Evolutionary conservation across 2,888 invertebrate species (phyloP), one percentile per base, ranked within the genome.

Genomic region (Melanchra persicariae): DNA sequence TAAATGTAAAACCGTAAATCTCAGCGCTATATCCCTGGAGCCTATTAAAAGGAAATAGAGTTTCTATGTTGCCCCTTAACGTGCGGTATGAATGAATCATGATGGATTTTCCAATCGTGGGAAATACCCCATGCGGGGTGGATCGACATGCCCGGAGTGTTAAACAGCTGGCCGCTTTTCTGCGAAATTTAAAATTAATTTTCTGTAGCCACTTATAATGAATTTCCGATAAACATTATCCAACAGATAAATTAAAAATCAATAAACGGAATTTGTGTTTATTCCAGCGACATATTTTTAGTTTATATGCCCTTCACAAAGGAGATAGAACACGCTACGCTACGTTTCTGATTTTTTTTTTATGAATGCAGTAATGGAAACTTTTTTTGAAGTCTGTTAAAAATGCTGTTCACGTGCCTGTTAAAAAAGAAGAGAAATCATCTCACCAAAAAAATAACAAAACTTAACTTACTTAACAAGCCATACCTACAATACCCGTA

Each of bases 21-120:
- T 51, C 19, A 34, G 26, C 49, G 0, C 9, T 54, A 34, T 24
- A 34, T 30, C 77, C 70, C 40, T 26, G 9, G 57, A 30, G 45
- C 24, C 22, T 61, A 47, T 57, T 58, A 47, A 45, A 37, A 57
- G 37, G 59, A 63, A 79, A 63, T 66, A 62, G 24, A 52, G 37
- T 43, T 64, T 43, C 30, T 47, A 60, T 52, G 19, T 24, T 24
- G 40, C 55, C 51, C 47, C 22, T 30, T 55, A 81, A 40, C 57
- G 66, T 60, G 49, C 30, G 54, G 15, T 63, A 64, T 57, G 54
- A 66, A 70, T 76, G 63, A 81, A 51, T 70, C 66, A 81, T 67
- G 55, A 30, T 64, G 30, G 51, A 59, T 61, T 64, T 79, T 47
- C 55, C 54, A 37, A 40, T 24, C 75, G 15, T 52, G 54, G 64